phyloP scores from a whole-genome alignment of 1,140 invertebrate genomes.

The Orchestia grillus region DNA sequence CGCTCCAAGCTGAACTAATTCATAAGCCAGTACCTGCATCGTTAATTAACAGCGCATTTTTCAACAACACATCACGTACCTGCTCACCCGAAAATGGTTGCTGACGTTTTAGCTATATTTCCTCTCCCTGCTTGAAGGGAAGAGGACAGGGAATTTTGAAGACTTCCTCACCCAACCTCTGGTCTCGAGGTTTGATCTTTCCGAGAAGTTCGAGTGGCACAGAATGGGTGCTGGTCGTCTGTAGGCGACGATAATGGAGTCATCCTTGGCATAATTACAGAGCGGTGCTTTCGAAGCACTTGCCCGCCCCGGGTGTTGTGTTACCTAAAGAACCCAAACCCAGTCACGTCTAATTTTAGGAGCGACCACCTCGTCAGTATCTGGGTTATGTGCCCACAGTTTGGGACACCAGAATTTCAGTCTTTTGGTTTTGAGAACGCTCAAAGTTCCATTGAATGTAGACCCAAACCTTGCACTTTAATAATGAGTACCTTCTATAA shows the following conservation, averaged over 20 bases:
- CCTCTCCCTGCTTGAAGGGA: neutral
- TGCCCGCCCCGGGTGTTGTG: neutral
- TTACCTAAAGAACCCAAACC: neutral
- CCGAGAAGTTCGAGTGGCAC: neutral
- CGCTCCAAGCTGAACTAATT: neutral
- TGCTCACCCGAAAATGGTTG: neutral
- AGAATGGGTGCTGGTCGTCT: conserved; percentile 5
- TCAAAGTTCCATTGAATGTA: neutral
- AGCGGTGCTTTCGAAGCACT: conserved; percentile 29
- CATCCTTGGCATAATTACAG: conserved; percentile 45
- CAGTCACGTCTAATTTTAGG: conserved; percentile 14
- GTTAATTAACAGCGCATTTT: neutral
- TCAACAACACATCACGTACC: neutral
- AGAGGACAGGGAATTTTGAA: neutral
- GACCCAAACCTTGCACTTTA: neutral
- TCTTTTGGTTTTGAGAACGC: neutral
- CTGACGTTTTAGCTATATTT: neutral
- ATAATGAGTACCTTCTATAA: neutral
- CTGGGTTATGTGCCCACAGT: neutral
- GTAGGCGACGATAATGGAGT: conserved; percentile 31
- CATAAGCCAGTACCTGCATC: neutral
- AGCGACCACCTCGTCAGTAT: neutral
- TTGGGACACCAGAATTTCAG: neutral
- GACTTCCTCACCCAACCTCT: neutral
- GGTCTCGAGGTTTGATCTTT: neutral